A percentile compares a stretch with the other conserved stretches of the same genome.
Evolutionary conservation across 2,888 invertebrate genomes (phyloP).

Genomic region (Euzophera pinguis): DNA sequence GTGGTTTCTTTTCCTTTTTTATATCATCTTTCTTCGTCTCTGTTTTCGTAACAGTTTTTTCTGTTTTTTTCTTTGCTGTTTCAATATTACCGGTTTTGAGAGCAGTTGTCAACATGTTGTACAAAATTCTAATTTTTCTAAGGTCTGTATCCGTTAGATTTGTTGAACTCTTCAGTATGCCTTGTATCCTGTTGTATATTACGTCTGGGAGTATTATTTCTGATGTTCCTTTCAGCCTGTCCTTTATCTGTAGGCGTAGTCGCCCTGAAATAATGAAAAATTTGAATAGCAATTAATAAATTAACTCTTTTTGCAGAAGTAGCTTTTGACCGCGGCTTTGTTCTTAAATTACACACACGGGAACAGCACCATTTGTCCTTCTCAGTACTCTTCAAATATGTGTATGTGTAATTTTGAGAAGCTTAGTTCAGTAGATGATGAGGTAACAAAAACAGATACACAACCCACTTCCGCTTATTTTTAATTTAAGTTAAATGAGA

Average conservation of each 20-base stretch:
- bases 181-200: conserved; percentile 54
- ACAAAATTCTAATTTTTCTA: conserved; percentile 56
- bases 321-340: no score
- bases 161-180: conserved; percentile 37
- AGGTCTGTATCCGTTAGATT: conserved; percentile 48
- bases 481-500: no score
- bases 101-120: conserved; percentile 58
- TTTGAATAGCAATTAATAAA: no score
- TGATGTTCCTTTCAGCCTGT: conserved; percentile 50
- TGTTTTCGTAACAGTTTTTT: conserved; percentile 14
- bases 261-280: conserved; percentile 53
- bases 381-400: no score
- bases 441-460: no score
- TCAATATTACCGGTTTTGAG: conserved; percentile 23
- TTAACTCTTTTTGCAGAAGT: no score
- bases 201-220: conserved; percentile 49
- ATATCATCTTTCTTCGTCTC: conserved; percentile 17
- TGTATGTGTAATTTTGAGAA: no score
- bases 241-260: conserved; percentile 51
- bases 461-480: no score
- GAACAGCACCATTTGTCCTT: no score
- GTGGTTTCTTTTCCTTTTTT: conserved; percentile 27
- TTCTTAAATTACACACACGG: no score
- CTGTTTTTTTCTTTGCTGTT: conserved; percentile 20
- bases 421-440: no score